Evolutionary conservation across 2,797 vertebrate species (phyloP).

Genomic region (Jordanella pulchra): DNA sequence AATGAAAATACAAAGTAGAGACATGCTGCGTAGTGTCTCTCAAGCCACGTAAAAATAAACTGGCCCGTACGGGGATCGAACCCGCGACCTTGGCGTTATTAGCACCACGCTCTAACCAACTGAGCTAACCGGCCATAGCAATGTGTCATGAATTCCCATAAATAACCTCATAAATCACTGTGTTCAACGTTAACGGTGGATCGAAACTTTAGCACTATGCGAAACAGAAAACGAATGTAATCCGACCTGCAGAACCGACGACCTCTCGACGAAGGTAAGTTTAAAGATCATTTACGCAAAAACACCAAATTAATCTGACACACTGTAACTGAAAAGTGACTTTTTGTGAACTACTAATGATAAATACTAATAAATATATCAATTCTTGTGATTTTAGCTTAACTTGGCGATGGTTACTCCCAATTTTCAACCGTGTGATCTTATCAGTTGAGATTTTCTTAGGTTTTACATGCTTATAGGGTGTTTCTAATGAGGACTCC

Average conservation of each 20-base stretch:
- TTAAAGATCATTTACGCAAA: no score
- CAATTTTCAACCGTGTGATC: neutral
- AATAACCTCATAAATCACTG: no score
- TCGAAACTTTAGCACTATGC: neutral
- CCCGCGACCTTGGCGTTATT: slow-evolving; percentile 79
- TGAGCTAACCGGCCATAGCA: slow-evolving; percentile 62
- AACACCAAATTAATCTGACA: neutral
- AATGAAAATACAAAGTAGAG: no score
- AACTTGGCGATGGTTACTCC: no score
- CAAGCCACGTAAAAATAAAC: no score
- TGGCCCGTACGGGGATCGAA: slow-evolving; percentile 79
- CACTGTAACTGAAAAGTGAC: neutral
- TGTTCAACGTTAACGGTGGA: no score
- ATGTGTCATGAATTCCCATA: no score
- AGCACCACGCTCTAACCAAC: slow-evolving; percentile 82
- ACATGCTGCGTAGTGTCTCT: no score
- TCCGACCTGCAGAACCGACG: neutral
- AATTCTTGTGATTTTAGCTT: no score
- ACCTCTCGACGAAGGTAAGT: neutral
- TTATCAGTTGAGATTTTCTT: neutral
- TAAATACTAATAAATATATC: no score
- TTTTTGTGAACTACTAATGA: no score
- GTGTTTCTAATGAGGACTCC: neutral
- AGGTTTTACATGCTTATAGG: neutral
- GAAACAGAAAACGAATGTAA: slow-evolving; percentile 21